Conservation (phyloP, 2,888 invertebrate genomes). For the Meloe dianella region DNA sequence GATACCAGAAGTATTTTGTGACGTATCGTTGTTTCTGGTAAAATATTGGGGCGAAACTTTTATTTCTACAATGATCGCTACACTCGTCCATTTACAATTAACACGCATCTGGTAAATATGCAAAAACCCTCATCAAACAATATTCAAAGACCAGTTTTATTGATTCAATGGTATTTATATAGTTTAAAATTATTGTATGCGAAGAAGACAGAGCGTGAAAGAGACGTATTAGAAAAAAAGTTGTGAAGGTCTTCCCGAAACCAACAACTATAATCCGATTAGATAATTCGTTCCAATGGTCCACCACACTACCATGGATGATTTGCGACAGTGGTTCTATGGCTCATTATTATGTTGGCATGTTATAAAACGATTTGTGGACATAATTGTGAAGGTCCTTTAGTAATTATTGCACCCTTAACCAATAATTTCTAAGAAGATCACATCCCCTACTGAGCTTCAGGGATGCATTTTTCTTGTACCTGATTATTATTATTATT, state of each 20-base stretch:
- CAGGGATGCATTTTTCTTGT: background rate
- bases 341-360: constrained; percentile 19
- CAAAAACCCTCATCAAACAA: background rate
- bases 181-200: no score
- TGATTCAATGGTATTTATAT: background rate
- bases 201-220: background rate
- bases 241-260: constrained; percentile 13
- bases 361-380: constrained; percentile 34
- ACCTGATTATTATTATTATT: background rate
- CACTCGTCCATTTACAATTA: background rate
- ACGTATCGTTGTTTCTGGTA: constrained; percentile 4
- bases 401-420: constrained; percentile 37
- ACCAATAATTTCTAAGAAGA: constrained; percentile 7
- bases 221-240: background rate
- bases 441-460: background rate
- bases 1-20: background rate
- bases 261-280: background rate
- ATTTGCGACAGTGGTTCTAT: constrained; percentile 16
- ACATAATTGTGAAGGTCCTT: constrained; percentile 30
- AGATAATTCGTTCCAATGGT: constrained; percentile 12
- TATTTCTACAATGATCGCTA: background rate
- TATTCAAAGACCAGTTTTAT: no score
- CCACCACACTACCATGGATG: constrained; percentile 10
- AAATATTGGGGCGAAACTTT: background rate
- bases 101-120: background rate